Evolutionary conservation across 2,113 vertebrate species (phyloP), one percentile per base, ranked within the genome.

Genomic region (Tangachromis dhanisi): DNA sequence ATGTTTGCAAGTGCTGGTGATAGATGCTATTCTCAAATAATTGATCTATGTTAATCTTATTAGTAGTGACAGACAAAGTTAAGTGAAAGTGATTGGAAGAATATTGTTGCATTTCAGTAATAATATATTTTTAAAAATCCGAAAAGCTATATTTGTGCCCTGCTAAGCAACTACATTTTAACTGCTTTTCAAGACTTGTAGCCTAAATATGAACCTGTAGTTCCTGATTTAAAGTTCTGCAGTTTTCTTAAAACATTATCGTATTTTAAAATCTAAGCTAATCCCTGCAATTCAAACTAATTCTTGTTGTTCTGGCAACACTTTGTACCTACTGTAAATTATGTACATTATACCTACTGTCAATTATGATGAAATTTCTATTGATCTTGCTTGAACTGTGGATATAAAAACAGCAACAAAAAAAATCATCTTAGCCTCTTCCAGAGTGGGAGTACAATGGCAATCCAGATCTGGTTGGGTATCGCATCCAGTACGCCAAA

Each of bases 371-470:
- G 33, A 87, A 21, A 83, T 83, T 90, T 81, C 84, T 86, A 68
- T 84, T 82, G 79, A 59, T 89, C 54, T 54, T 29, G 17, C 24
- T 63, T 85, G 16, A 89, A 86, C n/a, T 76, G 10, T 14, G 9
- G 24, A 26, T 31, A 19, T 92, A 81, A 89, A 88, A 86, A 80
- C 17, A 47, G 21, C 8, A 45, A 38, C 38, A 73, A 76, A 47
- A 45, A 40, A 83, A 63, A 38, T 79, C 38, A 10, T 89, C 53
- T 86, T 93, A 99, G 99, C 99, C 99, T 6, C 97, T 99, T 81
- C 98, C 98, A 4, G 98, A 99, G 93, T 97, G 97, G 96, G 97
- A 98, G 59, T 99, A 99, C 97, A 99, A 99, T 0, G 98, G 98
- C 38, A 99, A 97, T 94, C 98, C 98, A 0, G 98, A 99, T 89